phyloP scores from a whole-genome alignment of 1,140 invertebrate genomes.

The Diabrotica virgifera region DNA sequence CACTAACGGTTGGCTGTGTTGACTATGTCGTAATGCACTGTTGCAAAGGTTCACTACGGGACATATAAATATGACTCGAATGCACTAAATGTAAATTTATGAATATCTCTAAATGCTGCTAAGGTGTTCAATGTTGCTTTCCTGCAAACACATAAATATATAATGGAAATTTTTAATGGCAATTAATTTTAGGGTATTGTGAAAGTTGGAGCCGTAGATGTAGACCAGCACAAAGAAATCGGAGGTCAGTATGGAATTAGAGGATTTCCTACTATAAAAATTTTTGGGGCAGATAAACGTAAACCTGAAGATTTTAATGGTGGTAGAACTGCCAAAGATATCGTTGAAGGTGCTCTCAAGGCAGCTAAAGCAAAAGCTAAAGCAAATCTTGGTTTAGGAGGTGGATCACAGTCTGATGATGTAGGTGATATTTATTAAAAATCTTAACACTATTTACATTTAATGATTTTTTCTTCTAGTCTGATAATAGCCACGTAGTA shows the following conservation, averaged over 20 bases:
- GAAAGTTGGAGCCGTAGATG: constrained; percentile 92
- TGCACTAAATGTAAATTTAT: too few relatives aligned
- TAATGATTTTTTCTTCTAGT: constrained; percentile 32
- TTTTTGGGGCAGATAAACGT: constrained; percentile 86
- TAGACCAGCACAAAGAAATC: constrained; percentile 83
- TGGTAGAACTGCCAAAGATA: constrained; percentile 75
- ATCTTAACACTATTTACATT: background rate
- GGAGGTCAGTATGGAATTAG: constrained; percentile 77
- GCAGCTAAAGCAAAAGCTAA: constrained; percentile 69
- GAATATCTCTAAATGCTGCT: too few relatives aligned
- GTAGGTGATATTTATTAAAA: constrained; percentile 16
- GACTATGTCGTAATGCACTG: too few relatives aligned
- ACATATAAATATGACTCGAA: too few relatives aligned
- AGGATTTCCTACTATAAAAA: constrained; percentile 96
- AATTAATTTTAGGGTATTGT: constrained; percentile 69
- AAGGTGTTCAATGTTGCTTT: too few relatives aligned
- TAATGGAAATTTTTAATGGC: too few relatives aligned
- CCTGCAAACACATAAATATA: too few relatives aligned
- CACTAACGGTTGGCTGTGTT: too few relatives aligned
- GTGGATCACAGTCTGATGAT: constrained; percentile 48
- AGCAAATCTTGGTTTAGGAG: constrained; percentile 64
- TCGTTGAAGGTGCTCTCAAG: constrained; percentile 80
- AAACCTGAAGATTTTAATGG: constrained; percentile 87
- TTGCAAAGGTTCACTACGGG: too few relatives aligned
- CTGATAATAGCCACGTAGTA: constrained; percentile 70